phyloP scores from a whole-genome alignment of 2,888 invertebrate genomes.

The Callinectes sapidus region DNA sequence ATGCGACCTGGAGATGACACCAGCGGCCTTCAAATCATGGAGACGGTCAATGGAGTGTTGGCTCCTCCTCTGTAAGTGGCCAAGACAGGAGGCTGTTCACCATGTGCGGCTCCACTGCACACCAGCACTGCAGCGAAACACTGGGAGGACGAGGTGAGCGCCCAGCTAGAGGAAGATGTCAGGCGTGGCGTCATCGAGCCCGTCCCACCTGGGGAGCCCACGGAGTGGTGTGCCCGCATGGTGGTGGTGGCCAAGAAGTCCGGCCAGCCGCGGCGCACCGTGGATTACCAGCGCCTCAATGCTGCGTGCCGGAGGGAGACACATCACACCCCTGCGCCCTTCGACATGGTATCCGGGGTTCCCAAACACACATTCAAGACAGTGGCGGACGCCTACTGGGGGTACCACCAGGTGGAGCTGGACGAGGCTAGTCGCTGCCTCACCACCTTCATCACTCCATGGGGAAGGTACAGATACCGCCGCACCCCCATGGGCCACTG shows the following conservation, averaged over 20 bases:
- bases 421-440: neutral
- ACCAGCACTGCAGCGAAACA: neutral
- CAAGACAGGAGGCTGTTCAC: neutral
- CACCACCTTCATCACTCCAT: no score
- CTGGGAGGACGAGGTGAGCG: no score
- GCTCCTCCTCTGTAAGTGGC: neutral
- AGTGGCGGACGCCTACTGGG: neutral
- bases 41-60: neutral
- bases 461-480: no score
- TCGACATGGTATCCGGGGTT: neutral
- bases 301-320: neutral
- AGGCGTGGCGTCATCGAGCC: no score
- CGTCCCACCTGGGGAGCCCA: no score
- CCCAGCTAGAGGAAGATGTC: no score
- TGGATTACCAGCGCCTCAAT: slow-evolving; percentile 18
- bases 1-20: neutral
- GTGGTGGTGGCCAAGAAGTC: neutral
- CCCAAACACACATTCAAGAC: neutral
- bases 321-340: neutral
- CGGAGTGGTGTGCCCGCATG: no score
- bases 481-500: no score
- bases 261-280: slow-evolving; percentile 27
- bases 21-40: neutral
- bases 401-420: neutral
- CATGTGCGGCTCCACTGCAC: neutral